Percentiles rank a stretch among this genome's conserved stretches.
phyloP scores from a whole-genome alignment of 2,888 invertebrate genomes.

The Tupiocoris notatus region DNA sequence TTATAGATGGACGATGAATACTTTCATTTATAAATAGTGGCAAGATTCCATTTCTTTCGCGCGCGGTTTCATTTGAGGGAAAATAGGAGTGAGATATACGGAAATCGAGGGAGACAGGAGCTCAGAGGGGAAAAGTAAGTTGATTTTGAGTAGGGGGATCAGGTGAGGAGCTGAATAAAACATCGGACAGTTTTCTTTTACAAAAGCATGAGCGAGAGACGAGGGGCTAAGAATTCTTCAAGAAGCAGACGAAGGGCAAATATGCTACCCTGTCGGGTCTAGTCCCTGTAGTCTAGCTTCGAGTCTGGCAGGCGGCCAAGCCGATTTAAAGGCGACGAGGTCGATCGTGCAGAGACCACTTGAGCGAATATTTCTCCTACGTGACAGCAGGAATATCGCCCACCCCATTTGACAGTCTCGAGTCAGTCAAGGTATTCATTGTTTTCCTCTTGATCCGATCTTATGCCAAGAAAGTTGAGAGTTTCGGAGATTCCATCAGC shows the following conservation, averaged over 20 bases:
- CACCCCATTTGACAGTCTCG: no score
- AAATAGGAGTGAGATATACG: no score
- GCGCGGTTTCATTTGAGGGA: no score
- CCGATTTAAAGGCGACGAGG: not conserved
- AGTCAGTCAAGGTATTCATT: no score
- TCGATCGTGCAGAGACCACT: not conserved
- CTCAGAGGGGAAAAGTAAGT: conserved; percentile 1
- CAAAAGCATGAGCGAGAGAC: not conserved
- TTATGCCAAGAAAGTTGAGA: no score
- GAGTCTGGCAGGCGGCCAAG: not conserved
- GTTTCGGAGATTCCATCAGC: no score
- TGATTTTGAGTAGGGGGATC: conserved; percentile 21
- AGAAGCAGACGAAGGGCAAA: not conserved
- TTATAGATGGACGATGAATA: no score
- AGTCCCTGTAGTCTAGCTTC: not conserved
- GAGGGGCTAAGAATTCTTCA: not conserved
- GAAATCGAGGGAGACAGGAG: not conserved
- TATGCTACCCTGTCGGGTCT: not conserved
- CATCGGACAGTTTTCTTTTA: not conserved
- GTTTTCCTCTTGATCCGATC: no score
- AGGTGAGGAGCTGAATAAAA: conserved; percentile 24
- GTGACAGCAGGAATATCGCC: no score
- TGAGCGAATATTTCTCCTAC: no score
- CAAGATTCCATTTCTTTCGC: no score
- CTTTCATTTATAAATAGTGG: no score